These are phyloP conservation scores for Tachystola acroxantha DNA, from an alignment of 2,888 invertebrate genomes.

Conservation along the genomic window DNA sequence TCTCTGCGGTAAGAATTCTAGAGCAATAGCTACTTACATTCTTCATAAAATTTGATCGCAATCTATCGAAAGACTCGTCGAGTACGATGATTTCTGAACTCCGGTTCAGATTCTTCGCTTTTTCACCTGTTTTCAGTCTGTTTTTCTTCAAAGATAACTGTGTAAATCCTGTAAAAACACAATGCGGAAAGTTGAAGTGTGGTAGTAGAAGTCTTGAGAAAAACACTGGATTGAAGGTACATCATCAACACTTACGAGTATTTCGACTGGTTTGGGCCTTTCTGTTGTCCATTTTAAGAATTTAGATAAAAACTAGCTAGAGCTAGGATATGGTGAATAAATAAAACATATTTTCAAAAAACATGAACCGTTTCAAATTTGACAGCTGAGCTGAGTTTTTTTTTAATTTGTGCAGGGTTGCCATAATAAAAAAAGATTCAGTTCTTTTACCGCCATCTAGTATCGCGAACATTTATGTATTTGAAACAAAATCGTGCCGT, in stretches of 20 bases:
- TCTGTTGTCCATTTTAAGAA: slow-evolving; percentile 37
- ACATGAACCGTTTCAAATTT: no score
- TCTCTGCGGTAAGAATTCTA: no score
- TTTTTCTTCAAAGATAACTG: slow-evolving; percentile 63
- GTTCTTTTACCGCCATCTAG: background rate
- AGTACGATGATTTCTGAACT: slow-evolving; percentile 54
- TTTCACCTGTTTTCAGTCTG: slow-evolving; percentile 29
- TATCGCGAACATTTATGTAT: background rate
- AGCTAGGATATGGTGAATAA: no score
- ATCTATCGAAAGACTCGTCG: slow-evolving; percentile 60
- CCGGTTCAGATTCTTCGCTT: slow-evolving; percentile 32
- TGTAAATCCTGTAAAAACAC: slow-evolving; percentile 39
- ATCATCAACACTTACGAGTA: slow-evolving; percentile 36
- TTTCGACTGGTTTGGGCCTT: slow-evolving; percentile 30
- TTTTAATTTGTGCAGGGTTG: no score
- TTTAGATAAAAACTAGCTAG: background rate
- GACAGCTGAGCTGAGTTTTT: no score
- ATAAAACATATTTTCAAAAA: no score
- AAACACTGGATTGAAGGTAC: background rate
- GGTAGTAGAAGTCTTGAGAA: background rate
- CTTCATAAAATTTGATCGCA: slow-evolving; percentile 14
- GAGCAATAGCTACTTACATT: no score
- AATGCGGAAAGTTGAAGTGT: no score
- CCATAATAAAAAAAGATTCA: background rate
- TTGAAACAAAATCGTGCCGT: background rate